phyloP scores from a whole-genome alignment of 2,113 vertebrate genomes.

The Pogona vitticeps region DNA sequence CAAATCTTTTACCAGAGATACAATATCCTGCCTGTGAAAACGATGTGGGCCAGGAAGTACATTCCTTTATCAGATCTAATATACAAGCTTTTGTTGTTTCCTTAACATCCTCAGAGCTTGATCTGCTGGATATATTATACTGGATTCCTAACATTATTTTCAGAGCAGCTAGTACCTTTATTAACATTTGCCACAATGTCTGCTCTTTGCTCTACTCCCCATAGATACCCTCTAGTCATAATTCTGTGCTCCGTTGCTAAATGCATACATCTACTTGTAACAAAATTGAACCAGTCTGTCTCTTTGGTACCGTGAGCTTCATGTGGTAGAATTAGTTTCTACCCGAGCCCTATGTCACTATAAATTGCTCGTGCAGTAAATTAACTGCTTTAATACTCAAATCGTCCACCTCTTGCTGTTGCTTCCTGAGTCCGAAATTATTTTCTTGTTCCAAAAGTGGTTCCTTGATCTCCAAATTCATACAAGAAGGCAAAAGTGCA shows the following conservation, averaged over 20 bases:
- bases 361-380: constrained; percentile 12
- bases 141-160: background rate
- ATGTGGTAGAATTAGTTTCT: constrained; percentile 6
- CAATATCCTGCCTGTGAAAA: no score
- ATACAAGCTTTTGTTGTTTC: background rate
- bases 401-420: background rate
- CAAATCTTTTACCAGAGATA: no score
- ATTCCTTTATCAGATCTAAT: background rate
- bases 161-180: background rate
- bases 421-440: background rate
- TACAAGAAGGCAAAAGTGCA: background rate
- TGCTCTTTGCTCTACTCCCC: background rate
- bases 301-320: background rate
- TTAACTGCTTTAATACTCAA: constrained; percentile 14
- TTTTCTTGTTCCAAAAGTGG: background rate
- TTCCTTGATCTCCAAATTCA: background rate
- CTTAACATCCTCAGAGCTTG: background rate
- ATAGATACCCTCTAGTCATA: background rate
- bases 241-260: background rate
- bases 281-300: constrained; percentile 2
- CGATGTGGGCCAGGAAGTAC: no score
- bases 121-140: background rate
- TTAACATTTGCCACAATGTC: background rate
- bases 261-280: background rate
- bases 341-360: background rate